Percentiles rank a stretch among this genome's conserved stretches.
phyloP scores from a whole-genome alignment of 1,140 invertebrate species.

The Brachionus angularis region DNA sequence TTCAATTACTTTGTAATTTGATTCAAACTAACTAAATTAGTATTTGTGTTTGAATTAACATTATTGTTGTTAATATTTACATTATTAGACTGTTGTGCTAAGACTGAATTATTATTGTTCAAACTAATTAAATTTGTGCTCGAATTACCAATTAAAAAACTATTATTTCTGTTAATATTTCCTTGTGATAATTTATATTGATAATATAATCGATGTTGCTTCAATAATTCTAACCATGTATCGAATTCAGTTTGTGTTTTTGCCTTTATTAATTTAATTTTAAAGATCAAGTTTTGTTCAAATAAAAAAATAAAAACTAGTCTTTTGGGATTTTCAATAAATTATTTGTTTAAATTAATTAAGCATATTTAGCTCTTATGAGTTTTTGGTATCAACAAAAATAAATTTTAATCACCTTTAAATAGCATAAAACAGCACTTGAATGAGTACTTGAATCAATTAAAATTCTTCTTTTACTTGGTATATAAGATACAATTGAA shows the following conservation, averaged over 20 bases:
- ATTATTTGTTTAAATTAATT: no score
- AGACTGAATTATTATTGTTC: no score
- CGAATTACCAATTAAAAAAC: neutral
- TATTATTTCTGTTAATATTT: conserved; percentile 46
- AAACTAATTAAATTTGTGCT: neutral
- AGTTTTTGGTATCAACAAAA: no score
- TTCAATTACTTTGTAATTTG: no score
- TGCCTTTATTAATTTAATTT: conserved; percentile 57
- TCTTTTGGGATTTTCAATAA: no score
- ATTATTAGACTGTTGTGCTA: no score
- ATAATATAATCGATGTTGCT: conserved; percentile 71
- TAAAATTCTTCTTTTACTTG: conserved; percentile 1
- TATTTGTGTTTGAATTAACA: neutral
- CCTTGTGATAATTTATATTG: conserved; percentile 67
- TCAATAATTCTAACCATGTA: conserved; percentile 71
- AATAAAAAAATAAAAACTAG: no score
- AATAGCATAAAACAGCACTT: conserved; percentile 24
- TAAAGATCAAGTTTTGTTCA: no score
- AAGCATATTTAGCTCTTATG: no score
- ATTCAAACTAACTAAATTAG: neutral
- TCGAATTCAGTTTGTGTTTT: conserved; percentile 69
- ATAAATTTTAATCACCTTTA: no score
- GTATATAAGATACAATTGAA: conserved; percentile 37
- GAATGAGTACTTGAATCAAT: conserved; percentile 38
- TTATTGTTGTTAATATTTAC: no score